Percentiles rank a stretch among this genome's conserved stretches.
Evolutionary conservation across 2,113 vertebrate genomes (phyloP).

Genomic region (Perognathus longimembris): DNA sequence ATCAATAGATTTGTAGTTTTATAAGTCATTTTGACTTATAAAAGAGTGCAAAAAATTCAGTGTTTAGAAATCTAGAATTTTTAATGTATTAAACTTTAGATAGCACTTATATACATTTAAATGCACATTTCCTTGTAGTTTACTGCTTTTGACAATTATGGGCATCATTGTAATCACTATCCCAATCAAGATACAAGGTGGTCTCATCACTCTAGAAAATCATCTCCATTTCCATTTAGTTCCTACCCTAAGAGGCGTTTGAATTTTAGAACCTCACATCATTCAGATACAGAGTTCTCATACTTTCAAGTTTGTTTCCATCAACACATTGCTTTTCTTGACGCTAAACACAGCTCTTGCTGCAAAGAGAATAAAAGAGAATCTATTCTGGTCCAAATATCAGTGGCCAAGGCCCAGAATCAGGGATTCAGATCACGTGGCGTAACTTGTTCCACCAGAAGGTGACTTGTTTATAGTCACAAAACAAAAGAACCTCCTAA

Average conservation of each 20-base stretch:
- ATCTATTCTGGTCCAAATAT: neutral
- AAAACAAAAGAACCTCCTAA: neutral
- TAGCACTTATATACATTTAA: neutral
- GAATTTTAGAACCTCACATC: neutral
- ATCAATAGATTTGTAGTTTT: neutral
- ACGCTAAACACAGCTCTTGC: neutral
- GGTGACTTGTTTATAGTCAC: neutral
- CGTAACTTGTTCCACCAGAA: neutral
- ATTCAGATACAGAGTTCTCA: neutral
- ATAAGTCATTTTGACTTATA: conserved; percentile 11
- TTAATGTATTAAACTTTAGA: conserved; percentile 17
- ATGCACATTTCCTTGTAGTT: neutral
- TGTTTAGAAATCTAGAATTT: conserved; percentile 18
- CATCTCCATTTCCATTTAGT: neutral
- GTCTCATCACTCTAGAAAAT: neutral
- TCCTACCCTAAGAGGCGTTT: neutral
- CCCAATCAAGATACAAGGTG: neutral
- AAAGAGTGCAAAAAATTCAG: neutral
- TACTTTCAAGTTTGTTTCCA: neutral
- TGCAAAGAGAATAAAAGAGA: neutral
- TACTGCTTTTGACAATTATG: neutral
- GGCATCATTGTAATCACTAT: neutral
- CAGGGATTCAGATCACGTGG: neutral
- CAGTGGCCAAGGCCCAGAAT: neutral
- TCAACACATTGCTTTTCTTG: neutral